Evolutionary conservation across 2,113 vertebrate species (phyloP), one percentile per base, ranked within the genome.

Genomic region (Archilochus colubris): DNA sequence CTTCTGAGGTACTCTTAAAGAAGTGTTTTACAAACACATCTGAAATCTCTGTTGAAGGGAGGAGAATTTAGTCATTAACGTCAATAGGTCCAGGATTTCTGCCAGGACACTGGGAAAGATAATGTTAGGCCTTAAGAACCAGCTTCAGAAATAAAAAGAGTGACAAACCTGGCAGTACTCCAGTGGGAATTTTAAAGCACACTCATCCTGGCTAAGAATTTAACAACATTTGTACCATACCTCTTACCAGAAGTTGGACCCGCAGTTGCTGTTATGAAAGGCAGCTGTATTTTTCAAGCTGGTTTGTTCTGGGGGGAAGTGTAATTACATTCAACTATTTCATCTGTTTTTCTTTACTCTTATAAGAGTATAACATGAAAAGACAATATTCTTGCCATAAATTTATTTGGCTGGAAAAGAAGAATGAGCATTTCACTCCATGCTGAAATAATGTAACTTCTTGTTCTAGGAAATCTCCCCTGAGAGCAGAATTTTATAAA

Each of bases 111-210:
- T 23, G 73, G 50, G 64, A 75, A 90, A 82, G n/a, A 38, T 43
- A 25, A 17, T 18, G 11, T 4, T 78, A 1, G 0, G 53, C 53
- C 17, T 64, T 64, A 79, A 72, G 17, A 92, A 68, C 4, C 28
- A 51, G 5, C 14, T 40, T 28, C 2, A 23, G 20, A 23, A 2
- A 24, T 40, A 18, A 43, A 44, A 40, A 31, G 9, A 19, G 14
- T 30, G 31, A 53, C 25, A 86, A 58, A 19, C 2, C 1, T 27
- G 58, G 44, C 50, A 0, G 0, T 69, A n/a, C 20, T 44, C 51
- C 57, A 74, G 13, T 0, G 1, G 16, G 16, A 70, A 40, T 55
- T 57, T 79, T 38, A 74, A 70, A 48, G 28, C 4, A 15, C 61
- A 54, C 27, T 40, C 38, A 48, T 91, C 27, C 30, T 82, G 31